Base-by-base conservation (phyloP, 2,113 vertebrate species). In the Syngnathus typhle region DNA sequence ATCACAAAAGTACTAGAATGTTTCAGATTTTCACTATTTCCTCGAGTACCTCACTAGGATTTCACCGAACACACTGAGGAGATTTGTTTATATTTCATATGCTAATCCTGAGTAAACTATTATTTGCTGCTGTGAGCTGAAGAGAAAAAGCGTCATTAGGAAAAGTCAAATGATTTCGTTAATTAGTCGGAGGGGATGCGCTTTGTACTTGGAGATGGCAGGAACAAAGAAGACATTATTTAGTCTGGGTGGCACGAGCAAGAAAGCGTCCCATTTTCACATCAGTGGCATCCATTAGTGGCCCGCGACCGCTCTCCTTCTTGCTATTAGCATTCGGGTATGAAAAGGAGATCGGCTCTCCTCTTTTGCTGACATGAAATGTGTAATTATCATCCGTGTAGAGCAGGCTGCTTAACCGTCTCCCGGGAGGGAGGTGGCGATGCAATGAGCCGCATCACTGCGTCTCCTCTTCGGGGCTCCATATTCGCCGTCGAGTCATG, bases 351-450 rank as follows among this genome's bases (percentile, higher is more conserved):
- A 67, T 65, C 68, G 74, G 68, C 74, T 80, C 68, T 70, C 58
- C 68, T 63, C 70, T 75, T 89, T 84, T 86, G 82, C 75, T 73
- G 79, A 86, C 84, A 86, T 77, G 76, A 71, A 75, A 83, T 83
- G 69, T 83, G 72, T 81, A 88, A 88, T 90, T 87, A 86, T 86
- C 83, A 81, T 82, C 82, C 71, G 73, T 87, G 84, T 87, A 82
- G 73, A 87, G 88, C 87, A 85, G 80, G 72, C 71, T 77, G 78
- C 79, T 81, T 87, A 79, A 86, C 84, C 85, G 84, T 78, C 82
- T 80, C 52, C 49, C 73, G 72, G 75, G 73, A 78, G 67, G 79
- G 77, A 78, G 81, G 81, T 78, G 80, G 76, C 65, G 56, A 78
- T 68, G 86, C 84, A 84, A 74, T 81, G 87, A 89, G 88, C 82